Conservation (phyloP, 2,888 invertebrate genomes). For the Acleris cristana region DNA sequence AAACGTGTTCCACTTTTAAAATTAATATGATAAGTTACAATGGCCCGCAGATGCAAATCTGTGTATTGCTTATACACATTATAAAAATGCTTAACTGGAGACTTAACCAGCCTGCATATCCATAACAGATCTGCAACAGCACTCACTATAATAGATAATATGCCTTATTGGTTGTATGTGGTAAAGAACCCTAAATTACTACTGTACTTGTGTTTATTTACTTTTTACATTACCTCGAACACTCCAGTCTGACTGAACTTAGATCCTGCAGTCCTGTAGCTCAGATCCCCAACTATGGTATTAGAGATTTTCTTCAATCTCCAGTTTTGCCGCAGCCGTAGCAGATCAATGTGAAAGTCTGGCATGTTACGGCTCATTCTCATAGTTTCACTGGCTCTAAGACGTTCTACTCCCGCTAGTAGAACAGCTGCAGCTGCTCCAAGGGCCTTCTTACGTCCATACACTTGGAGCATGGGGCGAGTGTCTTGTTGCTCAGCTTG, state of each 20-base stretch:
- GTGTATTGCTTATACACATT: no score
- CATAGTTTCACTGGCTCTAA: slow-evolving; percentile 91
- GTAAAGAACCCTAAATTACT: no score
- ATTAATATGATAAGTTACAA: no score
- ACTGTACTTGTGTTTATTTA: neutral
- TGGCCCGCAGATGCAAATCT: no score
- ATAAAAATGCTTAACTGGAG: no score
- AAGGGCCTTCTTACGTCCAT: slow-evolving; percentile 96
- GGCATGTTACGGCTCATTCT: slow-evolving; percentile 89
- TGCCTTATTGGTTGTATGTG: no score
- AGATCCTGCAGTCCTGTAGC: slow-evolving; percentile 97
- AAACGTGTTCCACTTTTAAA: no score
- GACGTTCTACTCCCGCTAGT: slow-evolving; percentile 92
- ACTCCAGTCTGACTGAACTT: slow-evolving; percentile 96
- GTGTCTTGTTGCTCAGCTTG: slow-evolving; percentile 92
- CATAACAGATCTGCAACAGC: no score
- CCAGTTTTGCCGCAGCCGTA: slow-evolving; percentile 96
- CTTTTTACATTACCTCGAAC: slow-evolving; percentile 89
- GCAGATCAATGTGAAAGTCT: slow-evolving; percentile 96
- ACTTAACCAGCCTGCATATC: no score
- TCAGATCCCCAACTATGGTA: slow-evolving; percentile 97
- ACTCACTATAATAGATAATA: no score
- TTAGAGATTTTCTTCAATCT: slow-evolving; percentile 97
- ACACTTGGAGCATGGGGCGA: slow-evolving; percentile 94
- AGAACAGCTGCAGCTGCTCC: slow-evolving; percentile 93